Evolutionary conservation across 2,888 invertebrate genomes (phyloP), one percentile per base, ranked within the genome.

Genomic region (Chalcosyrphus nemorum): DNA sequence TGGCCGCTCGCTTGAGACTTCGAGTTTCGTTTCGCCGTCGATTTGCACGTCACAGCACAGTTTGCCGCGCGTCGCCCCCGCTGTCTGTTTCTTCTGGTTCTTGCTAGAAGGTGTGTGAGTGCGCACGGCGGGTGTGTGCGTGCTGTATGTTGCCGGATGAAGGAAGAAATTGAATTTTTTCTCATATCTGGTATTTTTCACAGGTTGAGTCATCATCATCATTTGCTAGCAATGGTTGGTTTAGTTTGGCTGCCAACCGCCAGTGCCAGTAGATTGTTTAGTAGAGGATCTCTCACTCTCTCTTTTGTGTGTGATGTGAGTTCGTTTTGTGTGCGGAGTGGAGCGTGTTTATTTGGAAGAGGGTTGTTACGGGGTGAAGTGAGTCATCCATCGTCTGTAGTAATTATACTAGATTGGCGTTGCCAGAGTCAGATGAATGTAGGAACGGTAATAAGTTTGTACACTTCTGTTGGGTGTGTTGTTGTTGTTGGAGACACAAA

Each of bases 281-380:
- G 63, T n/a, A 24, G 24, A 74, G 57, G 29, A 11, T 52, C 17
- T 74, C 56, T 63, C 32, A 27, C 63, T 74, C 63, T 63, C 21
- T 59, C 76, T 50, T 38, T 71, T 38, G 41, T 75, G 41, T 75
- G 32, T 45, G 57, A 15, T 21, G 27, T 45, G 32, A n/a, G n/a
- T n/a, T n/a, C n/a, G n/a, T n/a, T n/a, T 19, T 6, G 52, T 27
- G 29, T 38, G 27, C 63, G 24, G 35, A 41, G 29, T 45, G 61
- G 7, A 17, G 13, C 50, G 43, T n/a, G 29, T 29, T 65, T 56
- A 63, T 77, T 71, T 77, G 27, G 68, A 74, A 35, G 80, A 78
- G 84, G 84, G 80, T 84, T 84, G 80, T 72, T 72, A 66, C 78
- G 80, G 78, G 82, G 78, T 66, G 68, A 74, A 72, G 74, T 84